phyloP scores from a whole-genome alignment of 2,113 vertebrate species.

The Cyprinodon tularosa region DNA sequence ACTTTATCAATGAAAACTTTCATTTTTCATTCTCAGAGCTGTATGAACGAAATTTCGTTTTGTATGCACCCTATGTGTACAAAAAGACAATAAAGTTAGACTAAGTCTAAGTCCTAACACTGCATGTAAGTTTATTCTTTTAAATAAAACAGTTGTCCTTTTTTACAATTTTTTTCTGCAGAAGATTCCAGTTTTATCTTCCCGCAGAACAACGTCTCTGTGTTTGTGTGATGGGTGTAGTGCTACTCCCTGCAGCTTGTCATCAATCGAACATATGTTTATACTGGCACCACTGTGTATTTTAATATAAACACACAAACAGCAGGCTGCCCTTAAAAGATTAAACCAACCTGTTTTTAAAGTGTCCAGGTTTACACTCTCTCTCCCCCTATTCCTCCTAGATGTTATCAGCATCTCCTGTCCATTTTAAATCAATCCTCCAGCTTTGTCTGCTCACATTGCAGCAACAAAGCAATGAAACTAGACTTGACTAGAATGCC shows the following conservation, averaged over 20 bases:
- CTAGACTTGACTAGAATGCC: slow-evolving; percentile 50
- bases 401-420: slow-evolving; percentile 28
- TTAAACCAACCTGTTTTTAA: not conserved
- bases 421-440: not conserved
- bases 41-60: no score
- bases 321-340: slow-evolving; percentile 1
- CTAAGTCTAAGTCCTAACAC: no score
- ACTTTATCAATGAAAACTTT: no score
- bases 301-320: slow-evolving; percentile 4
- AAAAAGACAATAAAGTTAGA: no score
- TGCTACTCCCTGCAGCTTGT: slow-evolving; percentile 14
- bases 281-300: slow-evolving; percentile 11
- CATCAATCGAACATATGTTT: slow-evolving; percentile 8
- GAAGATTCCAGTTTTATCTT: no score
- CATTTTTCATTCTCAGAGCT: no score
- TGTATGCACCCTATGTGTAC: no score
- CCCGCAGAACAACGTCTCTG: not conserved
- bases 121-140: no score
- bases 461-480: slow-evolving; percentile 20
- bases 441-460: slow-evolving; percentile 20
- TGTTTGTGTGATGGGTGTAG: slow-evolving; percentile 15
- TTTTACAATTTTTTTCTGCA: no score
- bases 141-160: no score
- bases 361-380: not conserved
- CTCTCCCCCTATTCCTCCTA: not conserved